A percentile compares a stretch with the other conserved stretches of the same genome.
phyloP scores from a whole-genome alignment of 35 echinoderm and acorn worm genomes.

The Nesometra sesokonis region DNA sequence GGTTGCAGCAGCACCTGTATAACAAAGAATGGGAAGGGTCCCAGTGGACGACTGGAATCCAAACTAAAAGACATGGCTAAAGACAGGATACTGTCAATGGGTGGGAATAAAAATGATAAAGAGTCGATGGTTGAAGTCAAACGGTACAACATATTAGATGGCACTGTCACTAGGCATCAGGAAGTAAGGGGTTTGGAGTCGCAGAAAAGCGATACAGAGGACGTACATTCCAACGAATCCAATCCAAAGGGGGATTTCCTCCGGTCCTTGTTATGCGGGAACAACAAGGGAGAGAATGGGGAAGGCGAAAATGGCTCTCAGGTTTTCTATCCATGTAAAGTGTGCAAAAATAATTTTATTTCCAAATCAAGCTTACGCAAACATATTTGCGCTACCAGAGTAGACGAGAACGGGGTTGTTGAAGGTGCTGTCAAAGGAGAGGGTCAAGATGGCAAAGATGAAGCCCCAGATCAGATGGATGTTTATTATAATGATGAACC shows the following conservation, averaged over 20 bases:
- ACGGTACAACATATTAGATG: neutral
- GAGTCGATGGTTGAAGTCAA: slow-evolving; percentile 7
- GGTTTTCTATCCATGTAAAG: slow-evolving; percentile 82
- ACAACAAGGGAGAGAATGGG: neutral
- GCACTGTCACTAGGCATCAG: neutral
- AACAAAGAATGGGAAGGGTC: neutral
- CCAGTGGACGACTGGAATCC: neutral
- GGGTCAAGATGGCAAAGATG: neutral
- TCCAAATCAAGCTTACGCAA: slow-evolving; percentile 83
- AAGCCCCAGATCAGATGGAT: neutral
- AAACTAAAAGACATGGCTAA: neutral
- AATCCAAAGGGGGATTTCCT: slow-evolving; percentile 38
- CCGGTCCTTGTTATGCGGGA: neutral
- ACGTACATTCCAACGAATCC: slow-evolving; percentile 1
- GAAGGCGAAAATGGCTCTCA: slow-evolving; percentile 29
- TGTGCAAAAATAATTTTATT: slow-evolving; percentile 66
- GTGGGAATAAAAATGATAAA: neutral
- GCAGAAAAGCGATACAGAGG: neutral
- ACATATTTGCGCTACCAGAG: slow-evolving; percentile 49
- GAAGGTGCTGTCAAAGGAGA: neutral
- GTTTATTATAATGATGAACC: neutral
- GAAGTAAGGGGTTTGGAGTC: slow-evolving; percentile 4
- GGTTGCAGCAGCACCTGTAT: neutral
- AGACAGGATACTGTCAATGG: neutral
- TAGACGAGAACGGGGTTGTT: slow-evolving; percentile 8